Evolutionary conservation across 2,797 vertebrate species (phyloP).

Genomic region (Channallabes apus): DNA sequence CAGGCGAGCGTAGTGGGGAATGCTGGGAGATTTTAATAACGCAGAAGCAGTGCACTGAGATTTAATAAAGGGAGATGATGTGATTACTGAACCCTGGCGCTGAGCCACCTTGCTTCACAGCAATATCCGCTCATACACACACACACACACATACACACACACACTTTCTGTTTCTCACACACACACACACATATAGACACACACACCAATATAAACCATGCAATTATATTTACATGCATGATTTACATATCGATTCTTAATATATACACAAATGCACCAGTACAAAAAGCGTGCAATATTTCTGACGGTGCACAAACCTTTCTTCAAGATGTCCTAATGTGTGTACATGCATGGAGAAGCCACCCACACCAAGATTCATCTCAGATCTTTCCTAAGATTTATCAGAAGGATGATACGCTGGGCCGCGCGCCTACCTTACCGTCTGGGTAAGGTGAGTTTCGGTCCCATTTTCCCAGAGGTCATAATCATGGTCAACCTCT

Average conservation of each 20-base stretch:
- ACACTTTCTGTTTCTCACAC: slow-evolving; percentile 12
- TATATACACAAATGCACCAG: slow-evolving; percentile 47
- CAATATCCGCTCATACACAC: slow-evolving; percentile 81
- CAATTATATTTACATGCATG: slow-evolving; percentile 72
- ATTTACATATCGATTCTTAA: slow-evolving; percentile 62
- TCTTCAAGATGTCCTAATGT: slow-evolving; percentile 6
- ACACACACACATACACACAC: slow-evolving; percentile 46
- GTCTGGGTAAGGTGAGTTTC: slow-evolving; percentile 37
- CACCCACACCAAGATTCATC: slow-evolving; percentile 35
- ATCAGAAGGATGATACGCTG: slow-evolving; percentile 38
- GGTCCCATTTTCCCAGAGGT: slow-evolving; percentile 43
- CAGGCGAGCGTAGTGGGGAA: slow-evolving; percentile 78
- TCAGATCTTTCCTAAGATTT: slow-evolving; percentile 43
- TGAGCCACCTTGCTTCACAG: slow-evolving; percentile 85
- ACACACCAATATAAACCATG: slow-evolving; percentile 64
- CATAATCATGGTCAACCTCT: slow-evolving; percentile 46
- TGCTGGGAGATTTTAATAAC: slow-evolving; percentile 98
- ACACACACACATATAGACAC: slow-evolving; percentile 42
- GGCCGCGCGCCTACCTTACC: slow-evolving; percentile 21
- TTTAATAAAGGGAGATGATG: slow-evolving; percentile 97
- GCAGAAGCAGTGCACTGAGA: slow-evolving; percentile 91
- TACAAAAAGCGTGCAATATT: slow-evolving; percentile 29
- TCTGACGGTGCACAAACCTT: slow-evolving; percentile 26
- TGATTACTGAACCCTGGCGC: slow-evolving; percentile 92
- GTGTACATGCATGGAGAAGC: slow-evolving; percentile 24